A percentile compares a stretch with the other conserved stretches of the same genome.
These are phyloP conservation scores for Nebria ingens DNA, from an alignment of 1,140 invertebrate genomes.

Conservation along the genomic window DNA sequence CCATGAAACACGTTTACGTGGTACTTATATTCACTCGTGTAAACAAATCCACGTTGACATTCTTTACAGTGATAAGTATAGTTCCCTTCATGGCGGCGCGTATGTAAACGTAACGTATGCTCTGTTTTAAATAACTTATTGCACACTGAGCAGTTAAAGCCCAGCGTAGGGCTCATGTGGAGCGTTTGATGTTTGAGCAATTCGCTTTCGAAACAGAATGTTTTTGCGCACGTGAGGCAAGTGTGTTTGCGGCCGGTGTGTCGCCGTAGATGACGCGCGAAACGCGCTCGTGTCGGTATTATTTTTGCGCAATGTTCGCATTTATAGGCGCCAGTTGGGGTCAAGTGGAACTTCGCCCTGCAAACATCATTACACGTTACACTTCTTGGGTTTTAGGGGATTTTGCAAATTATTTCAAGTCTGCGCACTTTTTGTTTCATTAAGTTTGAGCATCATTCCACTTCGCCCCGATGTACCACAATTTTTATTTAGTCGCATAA, in stretches of 20 bases:
- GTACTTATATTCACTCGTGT: background rate
- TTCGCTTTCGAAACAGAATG: background rate
- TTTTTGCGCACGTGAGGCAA: background rate
- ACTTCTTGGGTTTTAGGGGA: too few relatives aligned
- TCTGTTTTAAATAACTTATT: constrained; percentile 53
- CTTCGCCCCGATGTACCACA: too few relatives aligned
- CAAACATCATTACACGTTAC: background rate
- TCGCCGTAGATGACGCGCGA: background rate
- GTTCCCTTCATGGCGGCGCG: constrained; percentile 45
- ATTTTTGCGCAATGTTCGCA: too few relatives aligned
- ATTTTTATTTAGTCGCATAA: too few relatives aligned
- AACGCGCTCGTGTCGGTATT: background rate
- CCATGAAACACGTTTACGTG: background rate
- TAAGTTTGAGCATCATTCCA: too few relatives aligned
- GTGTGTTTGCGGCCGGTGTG: background rate
- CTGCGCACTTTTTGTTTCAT: too few relatives aligned
- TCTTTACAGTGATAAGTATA: constrained; percentile 49
- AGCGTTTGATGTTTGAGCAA: background rate
- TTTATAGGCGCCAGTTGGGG: too few relatives aligned
- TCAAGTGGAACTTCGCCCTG: too few relatives aligned
- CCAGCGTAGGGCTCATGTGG: background rate
- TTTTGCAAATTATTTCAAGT: too few relatives aligned
- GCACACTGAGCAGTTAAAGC: constrained; percentile 59
- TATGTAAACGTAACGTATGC: constrained; percentile 51
- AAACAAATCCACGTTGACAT: constrained; percentile 51